Conservation (phyloP, 1,140 invertebrate species). For the Ylistrum balloti region DNA sequence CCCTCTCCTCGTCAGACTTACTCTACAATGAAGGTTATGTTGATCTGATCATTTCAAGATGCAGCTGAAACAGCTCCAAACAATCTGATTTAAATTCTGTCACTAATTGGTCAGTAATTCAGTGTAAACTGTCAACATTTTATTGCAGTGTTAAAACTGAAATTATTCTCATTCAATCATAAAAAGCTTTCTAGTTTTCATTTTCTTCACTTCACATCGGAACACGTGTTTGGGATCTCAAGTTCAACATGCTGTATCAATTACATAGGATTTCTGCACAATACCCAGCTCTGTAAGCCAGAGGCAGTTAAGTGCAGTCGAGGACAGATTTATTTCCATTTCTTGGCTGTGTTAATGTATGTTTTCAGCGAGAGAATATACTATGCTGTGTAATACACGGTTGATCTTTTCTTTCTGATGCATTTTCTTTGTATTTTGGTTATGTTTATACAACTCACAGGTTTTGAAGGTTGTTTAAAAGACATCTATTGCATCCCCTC, state of each 20-base stretch:
- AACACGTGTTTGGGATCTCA: not conserved
- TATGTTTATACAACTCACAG: not conserved
- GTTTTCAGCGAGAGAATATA: not conserved
- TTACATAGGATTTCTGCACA: not conserved
- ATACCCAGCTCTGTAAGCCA: not conserved
- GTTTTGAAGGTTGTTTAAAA: conserved; percentile 35
- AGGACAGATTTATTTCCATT: conserved; percentile 16
- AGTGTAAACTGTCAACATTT: conserved; percentile 31
- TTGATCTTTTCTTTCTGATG: conserved; percentile 8
- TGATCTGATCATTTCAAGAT: conserved; percentile 4
- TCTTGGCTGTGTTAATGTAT: not conserved
- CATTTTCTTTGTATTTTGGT: not conserved
- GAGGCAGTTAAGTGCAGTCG: not conserved
- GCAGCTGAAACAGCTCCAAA: not conserved
- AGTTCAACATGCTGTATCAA: not conserved
- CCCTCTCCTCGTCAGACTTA: not conserved
- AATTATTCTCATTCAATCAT: not conserved
- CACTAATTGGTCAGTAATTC: not conserved
- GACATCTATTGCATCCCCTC: conserved; percentile 12
- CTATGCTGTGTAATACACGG: not conserved
- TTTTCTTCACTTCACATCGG: not conserved
- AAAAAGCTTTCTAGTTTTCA: not conserved
- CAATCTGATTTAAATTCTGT: not conserved
- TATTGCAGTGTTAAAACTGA: not conserved
- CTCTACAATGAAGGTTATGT: not conserved